Evolutionary conservation across 2,113 vertebrate genomes (phyloP), one percentile per base, ranked within the genome.

Genomic region (Symphodus melops): DNA sequence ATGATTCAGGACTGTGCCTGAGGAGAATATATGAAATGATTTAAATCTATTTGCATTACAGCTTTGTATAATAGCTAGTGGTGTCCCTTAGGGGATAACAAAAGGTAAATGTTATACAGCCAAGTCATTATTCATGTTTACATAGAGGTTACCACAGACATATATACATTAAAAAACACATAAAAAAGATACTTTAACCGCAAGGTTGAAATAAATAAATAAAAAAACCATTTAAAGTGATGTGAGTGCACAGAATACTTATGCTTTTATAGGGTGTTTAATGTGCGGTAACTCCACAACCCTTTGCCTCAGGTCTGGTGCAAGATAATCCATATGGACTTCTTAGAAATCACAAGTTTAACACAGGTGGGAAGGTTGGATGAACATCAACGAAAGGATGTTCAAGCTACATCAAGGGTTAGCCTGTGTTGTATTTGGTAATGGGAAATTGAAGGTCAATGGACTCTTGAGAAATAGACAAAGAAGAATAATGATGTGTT

Each of bases 191-290:
- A 37, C 21, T 42, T 66, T 8, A 10, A 28, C 25, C 36, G 12
- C 1, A 14, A 25, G 16, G 25, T 37, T 61, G 20, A 25, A 7
- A 5, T 2, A n/a, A n/a, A n/a, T 46, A 28, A 8, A 10, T 19
- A 37, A 63, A 63, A 25, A 44, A 68, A 63, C 66, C 1, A 41
- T 39, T 46, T 48, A 61, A 61, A 39, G 3, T 51, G 53, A 65
- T 20, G 67, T 64, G 19, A 66, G 52, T 46, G 21, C 10, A 28
- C 3, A 20, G 9, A 61, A 64, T 46, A 28, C 9, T 12, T 23
- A 2, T 58, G 2, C 33, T 74, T 79, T 85, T 58, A 52, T 66
- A 55, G 65, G 53, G n/a, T 73, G 33, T 52, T 76, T 28, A 63
- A 62, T 41, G 12, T 69, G 42, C 42, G 39, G 51, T 77, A 53